Evolutionary conservation across 2,888 invertebrate species (phyloP).

Genomic region (Sialis lutaria): DNA sequence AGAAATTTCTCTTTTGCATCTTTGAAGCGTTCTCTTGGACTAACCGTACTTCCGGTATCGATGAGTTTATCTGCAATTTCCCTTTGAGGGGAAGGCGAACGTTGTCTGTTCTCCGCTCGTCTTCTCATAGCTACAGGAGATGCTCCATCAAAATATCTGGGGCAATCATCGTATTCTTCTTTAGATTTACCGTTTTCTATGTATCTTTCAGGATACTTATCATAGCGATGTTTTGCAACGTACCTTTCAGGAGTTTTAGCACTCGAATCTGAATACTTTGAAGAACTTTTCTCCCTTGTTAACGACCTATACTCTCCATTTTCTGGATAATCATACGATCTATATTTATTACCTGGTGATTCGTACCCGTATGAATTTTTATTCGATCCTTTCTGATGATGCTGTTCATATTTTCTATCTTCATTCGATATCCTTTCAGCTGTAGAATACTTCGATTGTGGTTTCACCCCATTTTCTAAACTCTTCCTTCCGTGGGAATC

Average conservation of each 20-base stretch:
- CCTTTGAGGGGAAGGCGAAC: constrained; percentile 22
- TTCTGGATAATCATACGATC: neutral
- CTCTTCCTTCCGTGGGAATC: neutral
- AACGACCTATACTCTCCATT: neutral
- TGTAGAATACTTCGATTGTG: constrained; percentile 2
- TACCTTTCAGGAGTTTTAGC: constrained; percentile 1
- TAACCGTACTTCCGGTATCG: constrained; percentile 22
- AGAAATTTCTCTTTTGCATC: constrained; percentile 77
- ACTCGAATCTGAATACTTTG: neutral
- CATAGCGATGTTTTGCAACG: neutral
- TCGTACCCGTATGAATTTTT: neutral
- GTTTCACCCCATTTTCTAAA: constrained; percentile 3
- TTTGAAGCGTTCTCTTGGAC: constrained; percentile 64
- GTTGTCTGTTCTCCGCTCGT: constrained; percentile 29
- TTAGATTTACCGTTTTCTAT: neutral
- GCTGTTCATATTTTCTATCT: neutral
- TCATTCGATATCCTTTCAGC: constrained; percentile 5
- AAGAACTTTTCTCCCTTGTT: neutral
- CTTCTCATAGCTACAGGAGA: constrained; percentile 15
- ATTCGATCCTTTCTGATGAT: neutral
- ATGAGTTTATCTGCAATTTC: constrained; percentile 29
- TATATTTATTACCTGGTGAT: neutral
- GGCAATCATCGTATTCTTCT: constrained; percentile 16
- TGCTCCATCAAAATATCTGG: constrained; percentile 7
- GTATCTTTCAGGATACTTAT: neutral